These are phyloP conservation scores for Agrotis puta DNA, from an alignment of 2,888 invertebrate species.

Conservation along the genomic window DNA sequence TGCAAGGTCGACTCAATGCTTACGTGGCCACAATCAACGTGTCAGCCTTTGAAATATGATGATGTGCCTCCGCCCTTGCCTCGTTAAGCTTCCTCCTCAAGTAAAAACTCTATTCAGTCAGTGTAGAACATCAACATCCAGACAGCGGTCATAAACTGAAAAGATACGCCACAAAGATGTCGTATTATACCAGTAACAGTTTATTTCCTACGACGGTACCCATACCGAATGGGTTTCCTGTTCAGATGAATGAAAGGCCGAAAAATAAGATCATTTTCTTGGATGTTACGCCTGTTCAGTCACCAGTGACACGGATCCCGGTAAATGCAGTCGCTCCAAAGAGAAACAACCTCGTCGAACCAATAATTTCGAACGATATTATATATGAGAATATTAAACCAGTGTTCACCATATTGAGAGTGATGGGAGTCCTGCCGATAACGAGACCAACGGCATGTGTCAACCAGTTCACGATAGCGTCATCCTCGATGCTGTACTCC, in stretches of 20 bases:
- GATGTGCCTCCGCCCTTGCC: conserved; percentile 66
- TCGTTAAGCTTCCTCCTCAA: conserved; percentile 72
- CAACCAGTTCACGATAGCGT: conserved; percentile 86
- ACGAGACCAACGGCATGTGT: conserved; percentile 87
- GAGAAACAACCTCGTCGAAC: conserved; percentile 79
- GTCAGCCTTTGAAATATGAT: conserved; percentile 85
- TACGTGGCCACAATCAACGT: conserved; percentile 82
- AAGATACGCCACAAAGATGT: conserved; percentile 72
- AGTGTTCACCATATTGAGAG: conserved; percentile 83
- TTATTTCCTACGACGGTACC: conserved; percentile 74
- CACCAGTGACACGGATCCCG: conserved; percentile 76
- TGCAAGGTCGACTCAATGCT: conserved; percentile 77
- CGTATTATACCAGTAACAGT: conserved; percentile 77
- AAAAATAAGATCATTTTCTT: conserved; percentile 82
- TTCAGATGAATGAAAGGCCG: conserved; percentile 76
- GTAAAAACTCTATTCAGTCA: conserved; percentile 67
- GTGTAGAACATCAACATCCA: conserved; percentile 60
- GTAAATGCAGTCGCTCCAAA: conserved; percentile 80
- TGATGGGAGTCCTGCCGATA: conserved; percentile 92
- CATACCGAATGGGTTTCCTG: conserved; percentile 81
- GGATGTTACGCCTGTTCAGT: conserved; percentile 83
- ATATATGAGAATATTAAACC: conserved; percentile 88
- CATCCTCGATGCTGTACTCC: conserved; percentile 92
- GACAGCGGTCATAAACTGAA: conserved; percentile 51
- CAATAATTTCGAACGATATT: conserved; percentile 81